Conservation (phyloP, 2,797 vertebrate species). For the Myiotriccus ornatus region DNA sequence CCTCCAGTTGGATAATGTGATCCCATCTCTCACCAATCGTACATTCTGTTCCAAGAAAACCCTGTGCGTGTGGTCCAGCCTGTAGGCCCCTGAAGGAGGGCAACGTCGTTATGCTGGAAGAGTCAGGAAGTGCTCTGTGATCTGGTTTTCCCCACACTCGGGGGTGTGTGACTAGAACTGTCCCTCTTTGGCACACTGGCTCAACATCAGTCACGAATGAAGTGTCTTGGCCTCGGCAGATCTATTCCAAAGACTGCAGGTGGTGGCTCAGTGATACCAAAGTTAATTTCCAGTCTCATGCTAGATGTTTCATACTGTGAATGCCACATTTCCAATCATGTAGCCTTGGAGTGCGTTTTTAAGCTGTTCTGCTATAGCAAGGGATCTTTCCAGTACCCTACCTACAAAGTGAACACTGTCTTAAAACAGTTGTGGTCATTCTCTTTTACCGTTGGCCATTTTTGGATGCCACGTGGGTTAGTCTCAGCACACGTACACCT, state of each 20-base stretch:
- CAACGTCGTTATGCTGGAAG: not conserved
- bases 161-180: not conserved
- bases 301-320: not conserved
- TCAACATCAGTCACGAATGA: not conserved
- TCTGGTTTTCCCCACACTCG: not conserved
- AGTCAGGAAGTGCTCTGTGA: not conserved
- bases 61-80: not conserved
- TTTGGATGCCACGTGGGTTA: not conserved
- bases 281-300: not conserved
- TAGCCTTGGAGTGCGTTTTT: not conserved
- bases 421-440: not conserved
- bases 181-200: not conserved
- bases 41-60: not conserved
- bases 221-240: not conserved
- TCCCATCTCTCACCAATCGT: not conserved
- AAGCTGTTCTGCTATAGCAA: not conserved
- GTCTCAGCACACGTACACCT: not conserved
- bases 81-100: not conserved
- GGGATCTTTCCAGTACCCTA: not conserved
- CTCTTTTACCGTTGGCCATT: not conserved
- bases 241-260: not conserved
- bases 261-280: not conserved
- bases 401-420: not conserved
- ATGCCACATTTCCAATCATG: not conserved
- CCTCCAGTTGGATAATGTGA: not conserved